These are phyloP conservation scores for Echiichthys vipera DNA, from an alignment of 2,797 vertebrate genomes.

Conservation along the genomic window DNA sequence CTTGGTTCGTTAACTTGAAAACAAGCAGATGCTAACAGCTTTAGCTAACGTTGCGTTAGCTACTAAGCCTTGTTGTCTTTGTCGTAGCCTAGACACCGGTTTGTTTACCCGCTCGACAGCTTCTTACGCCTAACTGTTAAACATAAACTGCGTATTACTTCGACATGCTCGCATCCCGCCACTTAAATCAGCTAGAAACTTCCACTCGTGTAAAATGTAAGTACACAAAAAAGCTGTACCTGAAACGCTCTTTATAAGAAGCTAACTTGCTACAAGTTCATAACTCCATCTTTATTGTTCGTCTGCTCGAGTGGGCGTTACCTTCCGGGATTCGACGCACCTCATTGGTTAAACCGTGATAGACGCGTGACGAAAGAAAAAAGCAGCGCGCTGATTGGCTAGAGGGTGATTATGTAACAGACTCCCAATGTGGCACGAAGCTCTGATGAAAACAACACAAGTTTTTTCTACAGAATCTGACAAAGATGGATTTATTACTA, in stretches of 20 bases:
- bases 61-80: conserved; percentile 53
- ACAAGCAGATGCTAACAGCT: conserved; percentile 25
- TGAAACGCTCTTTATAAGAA: conserved; percentile 9
- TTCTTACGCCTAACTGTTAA: background rate
- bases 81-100: conserved; percentile 37
- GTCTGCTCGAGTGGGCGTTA: conserved; percentile 42
- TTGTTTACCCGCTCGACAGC: conserved; percentile 33
- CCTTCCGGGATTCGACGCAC: background rate
- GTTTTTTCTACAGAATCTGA: background rate
- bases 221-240: background rate
- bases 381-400: conserved; percentile 43
- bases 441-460: conserved; percentile 38
- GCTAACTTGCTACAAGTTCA: conserved; percentile 47
- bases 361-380: accelerated
- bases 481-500: too few species aligned
- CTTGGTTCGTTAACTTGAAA: background rate
- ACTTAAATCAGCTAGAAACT: background rate
- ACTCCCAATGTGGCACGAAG: conserved; percentile 4
- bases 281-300: conserved; percentile 76
- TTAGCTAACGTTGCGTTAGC: conserved; percentile 51
- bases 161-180: background rate
- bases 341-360: conserved; percentile 53
- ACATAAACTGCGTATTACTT: background rate
- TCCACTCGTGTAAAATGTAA: background rate
- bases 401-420: conserved; percentile 29